These are phyloP conservation scores for Bombylius discolor DNA, from an alignment of 2,888 invertebrate species.

Conservation along the genomic window DNA sequence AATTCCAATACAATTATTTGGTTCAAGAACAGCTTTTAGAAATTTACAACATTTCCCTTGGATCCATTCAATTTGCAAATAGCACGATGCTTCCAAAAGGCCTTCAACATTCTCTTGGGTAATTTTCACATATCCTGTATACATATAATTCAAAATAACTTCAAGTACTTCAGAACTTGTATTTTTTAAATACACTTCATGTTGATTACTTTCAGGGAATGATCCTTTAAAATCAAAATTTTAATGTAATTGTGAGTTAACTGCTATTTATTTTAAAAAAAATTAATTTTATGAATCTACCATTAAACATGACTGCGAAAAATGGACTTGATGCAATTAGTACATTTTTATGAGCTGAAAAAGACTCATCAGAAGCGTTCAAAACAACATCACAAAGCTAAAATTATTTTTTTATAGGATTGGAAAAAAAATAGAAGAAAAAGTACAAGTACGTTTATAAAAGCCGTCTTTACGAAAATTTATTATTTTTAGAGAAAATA, in stretches of 20 bases:
- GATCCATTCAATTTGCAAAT: slow-evolving; percentile 11
- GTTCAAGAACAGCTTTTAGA: slow-evolving; percentile 5
- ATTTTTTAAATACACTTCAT: slow-evolving; percentile 6
- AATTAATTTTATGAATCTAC: background rate
- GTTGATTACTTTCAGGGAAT: slow-evolving; percentile 10
- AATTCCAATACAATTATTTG: slow-evolving; percentile 10
- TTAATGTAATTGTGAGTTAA: background rate
- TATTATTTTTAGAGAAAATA: no score
- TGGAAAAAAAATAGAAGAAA: background rate
- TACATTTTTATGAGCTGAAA: slow-evolving; percentile 10
- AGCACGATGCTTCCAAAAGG: slow-evolving; percentile 6
- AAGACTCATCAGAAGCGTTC: slow-evolving; percentile 1
- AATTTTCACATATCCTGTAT: slow-evolving; percentile 10
- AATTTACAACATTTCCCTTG: slow-evolving; percentile 11
- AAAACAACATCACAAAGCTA: slow-evolving; percentile 12
- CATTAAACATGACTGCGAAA: slow-evolving; percentile 12
- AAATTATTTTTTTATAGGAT: no score
- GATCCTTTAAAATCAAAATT: slow-evolving; percentile 1
- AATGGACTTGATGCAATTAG: slow-evolving; percentile 9
- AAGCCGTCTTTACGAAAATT: no score
- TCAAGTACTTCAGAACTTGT: slow-evolving; percentile 4
- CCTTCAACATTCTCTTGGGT: slow-evolving; percentile 10
- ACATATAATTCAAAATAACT: slow-evolving; percentile 8
- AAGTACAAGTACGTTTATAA: background rate
- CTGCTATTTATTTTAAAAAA: background rate